These are phyloP conservation scores for Drosophila infuscata DNA, from an alignment of 2,888 invertebrate species.

Conservation along the genomic window DNA sequence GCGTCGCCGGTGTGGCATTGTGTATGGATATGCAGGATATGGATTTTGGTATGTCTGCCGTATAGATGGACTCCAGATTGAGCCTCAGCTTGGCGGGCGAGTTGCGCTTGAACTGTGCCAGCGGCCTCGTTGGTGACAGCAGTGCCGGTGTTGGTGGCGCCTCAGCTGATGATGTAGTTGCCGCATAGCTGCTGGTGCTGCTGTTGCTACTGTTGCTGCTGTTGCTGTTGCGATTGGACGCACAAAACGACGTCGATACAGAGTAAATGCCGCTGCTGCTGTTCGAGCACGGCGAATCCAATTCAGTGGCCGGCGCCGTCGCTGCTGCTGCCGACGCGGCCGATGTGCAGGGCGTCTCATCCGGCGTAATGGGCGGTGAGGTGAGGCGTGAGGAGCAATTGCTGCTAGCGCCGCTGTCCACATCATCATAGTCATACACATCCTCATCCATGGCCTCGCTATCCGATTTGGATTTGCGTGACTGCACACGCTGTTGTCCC, in stretches of 20 bases:
- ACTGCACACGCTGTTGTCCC: constrained; percentile 9
- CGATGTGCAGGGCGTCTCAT: constrained; percentile 75
- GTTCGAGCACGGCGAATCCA: constrained; percentile 70
- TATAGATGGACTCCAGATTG: constrained; percentile 77
- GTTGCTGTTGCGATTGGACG: constrained; percentile 23
- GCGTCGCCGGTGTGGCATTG: constrained; percentile 68
- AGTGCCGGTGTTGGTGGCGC: constrained; percentile 41
- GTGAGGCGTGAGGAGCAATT: constrained; percentile 81
- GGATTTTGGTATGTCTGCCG: constrained; percentile 78
- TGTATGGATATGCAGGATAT: constrained; percentile 82
- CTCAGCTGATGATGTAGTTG: constrained; percentile 21
- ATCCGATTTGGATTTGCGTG: constrained; percentile 71
- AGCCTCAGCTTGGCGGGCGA: constrained; percentile 82
- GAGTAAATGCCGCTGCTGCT: constrained; percentile 63
- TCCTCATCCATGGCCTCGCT: constrained; percentile 78
- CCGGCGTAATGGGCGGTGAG: constrained; percentile 82
- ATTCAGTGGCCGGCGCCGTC: constrained; percentile 44
- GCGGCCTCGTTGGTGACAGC: constrained; percentile 66
- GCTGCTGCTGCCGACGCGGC: constrained; percentile 46
- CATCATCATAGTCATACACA: constrained; percentile 72
- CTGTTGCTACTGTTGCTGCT: constrained; percentile 1
- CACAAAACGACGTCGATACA: constrained; percentile 23
- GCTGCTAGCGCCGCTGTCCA: constrained; percentile 75
- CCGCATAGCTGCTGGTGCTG: constrained; percentile 21
- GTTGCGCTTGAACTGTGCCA: constrained; percentile 77